Conservation (phyloP, 2,797 vertebrate species). For the Ptychadena robeensis region DNA sequence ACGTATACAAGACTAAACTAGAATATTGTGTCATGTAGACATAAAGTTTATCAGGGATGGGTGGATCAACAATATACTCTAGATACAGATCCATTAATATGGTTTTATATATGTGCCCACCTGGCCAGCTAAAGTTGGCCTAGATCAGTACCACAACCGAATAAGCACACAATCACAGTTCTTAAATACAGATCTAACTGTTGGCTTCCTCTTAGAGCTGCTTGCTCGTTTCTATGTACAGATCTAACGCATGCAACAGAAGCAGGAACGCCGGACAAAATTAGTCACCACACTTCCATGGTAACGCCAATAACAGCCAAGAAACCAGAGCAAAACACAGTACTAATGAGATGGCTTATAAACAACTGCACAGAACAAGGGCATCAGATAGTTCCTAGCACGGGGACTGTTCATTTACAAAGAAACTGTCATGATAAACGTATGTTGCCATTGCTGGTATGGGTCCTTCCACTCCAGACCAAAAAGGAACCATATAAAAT, state of each 20-base stretch:
- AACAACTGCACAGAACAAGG: slow-evolving; percentile 53
- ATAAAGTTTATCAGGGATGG: no score
- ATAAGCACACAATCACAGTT: neutral
- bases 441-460: no score
- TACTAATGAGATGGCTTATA: slow-evolving; percentile 53
- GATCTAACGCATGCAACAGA: slow-evolving; percentile 66
- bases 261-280: slow-evolving; percentile 73
- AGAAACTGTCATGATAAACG: neutral
- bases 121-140: neutral
- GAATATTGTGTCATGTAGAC: no score
- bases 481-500: slow-evolving; percentile 1
- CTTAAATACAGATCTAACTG: neutral
- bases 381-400: slow-evolving; percentile 12
- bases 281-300: slow-evolving; percentile 73
- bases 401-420: slow-evolving; percentile 6
- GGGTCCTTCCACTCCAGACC: neutral
- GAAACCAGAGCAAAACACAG: slow-evolving; percentile 68
- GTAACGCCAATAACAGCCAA: slow-evolving; percentile 71
- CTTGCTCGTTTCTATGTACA: slow-evolving; percentile 57
- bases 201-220: slow-evolving; percentile 39
- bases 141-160: neutral
- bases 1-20: no score
- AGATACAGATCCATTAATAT: no score
- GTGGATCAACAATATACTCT: no score
- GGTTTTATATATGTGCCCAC: no score